Base-by-base conservation (phyloP, 2,888 invertebrate genomes). In the Hypena proboscidalis region DNA sequence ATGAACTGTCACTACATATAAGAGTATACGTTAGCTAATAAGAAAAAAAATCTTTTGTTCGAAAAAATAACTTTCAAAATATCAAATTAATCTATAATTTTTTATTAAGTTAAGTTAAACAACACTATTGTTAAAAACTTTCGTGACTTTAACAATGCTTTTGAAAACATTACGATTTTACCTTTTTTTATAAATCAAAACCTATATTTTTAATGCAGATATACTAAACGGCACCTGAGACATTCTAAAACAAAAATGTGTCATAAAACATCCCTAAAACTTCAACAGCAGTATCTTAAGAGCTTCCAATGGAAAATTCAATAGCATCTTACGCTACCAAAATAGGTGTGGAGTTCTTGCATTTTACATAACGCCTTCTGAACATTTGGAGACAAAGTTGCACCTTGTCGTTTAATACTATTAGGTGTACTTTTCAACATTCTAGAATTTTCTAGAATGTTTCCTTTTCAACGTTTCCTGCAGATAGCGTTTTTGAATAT, bases 291-390 rank as follows among this genome's bases (percentile, higher is more conserved):
- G 35, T 52, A 51, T 52, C 52, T 46, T 54, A 54, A 63, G 54
- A 46, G 58, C 44, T 51, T 50, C 50, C 50, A 54, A 55, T 47
- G 41, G 37, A 48, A 60, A 52, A 64, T 57, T 59, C 60, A 64
- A 60, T 53, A 59, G 53, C 61, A 51, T 46, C 57, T 61, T 49
- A 61, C 40, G 29, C 43, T 41, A 49, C 42, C 35, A 22, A 54
- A 54, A 54, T 47, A 54, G 44, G 47, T 55, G 56, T 36, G 7
- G 26, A 59, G 54, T 47, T 65, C 49, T 34, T 67, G 58, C 49
- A 67, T 64, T 67, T 69, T 70, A 65, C 65, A 73, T 70, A 64
- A 63, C 38, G 40, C 36, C 30, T 40, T 47, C 37, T 48, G 56
- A 63, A 58, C 60, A 67, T 68, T 68, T 57, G 50, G 50, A 43